Conservation (phyloP, 2,113 vertebrate genomes). For the Catharus minimus region DNA sequence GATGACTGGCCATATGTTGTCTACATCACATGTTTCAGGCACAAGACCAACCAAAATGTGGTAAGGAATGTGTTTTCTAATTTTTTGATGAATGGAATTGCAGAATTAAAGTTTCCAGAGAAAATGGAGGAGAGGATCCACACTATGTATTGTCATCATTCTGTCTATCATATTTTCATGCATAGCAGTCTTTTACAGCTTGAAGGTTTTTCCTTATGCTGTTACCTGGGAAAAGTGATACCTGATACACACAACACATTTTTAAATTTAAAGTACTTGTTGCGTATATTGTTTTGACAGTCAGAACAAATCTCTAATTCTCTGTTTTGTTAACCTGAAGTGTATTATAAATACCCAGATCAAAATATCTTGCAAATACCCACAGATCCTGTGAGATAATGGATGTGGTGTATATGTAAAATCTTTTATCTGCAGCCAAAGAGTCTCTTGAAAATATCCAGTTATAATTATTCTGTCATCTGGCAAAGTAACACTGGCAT, state of each 20-base stretch:
- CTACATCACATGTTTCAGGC: conserved; percentile 92
- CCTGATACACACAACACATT: not conserved
- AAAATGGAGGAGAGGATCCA: not conserved
- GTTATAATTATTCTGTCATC: not conserved
- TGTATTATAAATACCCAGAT: not conserved
- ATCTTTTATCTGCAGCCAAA: not conserved
- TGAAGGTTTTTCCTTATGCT: not conserved
- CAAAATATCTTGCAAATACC: not conserved
- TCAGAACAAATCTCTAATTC: not conserved
- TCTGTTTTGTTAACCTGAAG: not conserved
- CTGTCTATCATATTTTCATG: not conserved
- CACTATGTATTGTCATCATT: not conserved
- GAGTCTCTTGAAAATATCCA: conserved; percentile 5
- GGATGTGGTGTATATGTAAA: not conserved
- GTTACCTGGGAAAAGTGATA: not conserved
- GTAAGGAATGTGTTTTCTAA: conserved; percentile 74
- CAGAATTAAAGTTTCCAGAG: not conserved
- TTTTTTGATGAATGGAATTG: not conserved
- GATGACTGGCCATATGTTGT: conserved; percentile 95
- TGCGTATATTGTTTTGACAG: conserved; percentile 4
- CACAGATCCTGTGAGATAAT: not conserved
- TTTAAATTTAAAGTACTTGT: not conserved
- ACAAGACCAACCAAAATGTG: conserved; percentile 82
- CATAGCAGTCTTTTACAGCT: not conserved
- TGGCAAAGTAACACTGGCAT: not conserved